Conservation (phyloP, 35 echinoderm and acorn worm species). For the Heliocidaris erythrogramma region DNA sequence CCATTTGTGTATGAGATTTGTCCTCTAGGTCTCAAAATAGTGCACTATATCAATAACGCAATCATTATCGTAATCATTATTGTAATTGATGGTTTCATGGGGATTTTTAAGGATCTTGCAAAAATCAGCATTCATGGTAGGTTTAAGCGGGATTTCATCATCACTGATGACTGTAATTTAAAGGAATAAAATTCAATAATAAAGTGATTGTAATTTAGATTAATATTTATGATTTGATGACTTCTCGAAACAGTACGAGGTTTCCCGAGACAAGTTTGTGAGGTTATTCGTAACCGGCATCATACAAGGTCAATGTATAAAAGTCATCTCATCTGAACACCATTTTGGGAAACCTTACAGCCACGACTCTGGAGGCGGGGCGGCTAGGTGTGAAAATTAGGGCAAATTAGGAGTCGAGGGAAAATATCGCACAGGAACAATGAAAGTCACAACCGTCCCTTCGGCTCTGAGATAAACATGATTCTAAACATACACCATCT, state of each 20-base stretch:
- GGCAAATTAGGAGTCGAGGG: slow-evolving; percentile 44
- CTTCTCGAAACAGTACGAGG: neutral
- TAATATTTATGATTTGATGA: too few species aligned
- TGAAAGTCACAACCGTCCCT: neutral
- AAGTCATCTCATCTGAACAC: neutral
- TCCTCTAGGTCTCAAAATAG: too few species aligned
- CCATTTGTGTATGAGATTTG: too few species aligned
- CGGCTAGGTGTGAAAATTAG: slow-evolving; percentile 53
- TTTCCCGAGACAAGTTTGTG: neutral
- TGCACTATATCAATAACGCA: too few species aligned
- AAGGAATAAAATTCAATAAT: too few species aligned
- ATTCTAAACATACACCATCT: slow-evolving; percentile 21
- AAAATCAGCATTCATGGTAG: too few species aligned
- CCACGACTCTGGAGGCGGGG: slow-evolving; percentile 18
- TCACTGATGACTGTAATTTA: too few species aligned
- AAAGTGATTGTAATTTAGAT: too few species aligned
- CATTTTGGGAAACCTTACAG: neutral
- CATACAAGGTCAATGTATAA: neutral
- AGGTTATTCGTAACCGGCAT: neutral
- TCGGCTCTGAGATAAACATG: slow-evolving; percentile 18
- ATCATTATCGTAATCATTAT: too few species aligned
- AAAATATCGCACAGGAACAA: slow-evolving; percentile 46
- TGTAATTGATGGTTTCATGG: too few species aligned
- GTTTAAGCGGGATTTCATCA: too few species aligned
- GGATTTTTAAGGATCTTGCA: too few species aligned